A percentile compares a stretch with the other conserved stretches of the same genome.
phyloP scores from a whole-genome alignment of 2,797 vertebrate species.

The Micrastur ruficollis region DNA sequence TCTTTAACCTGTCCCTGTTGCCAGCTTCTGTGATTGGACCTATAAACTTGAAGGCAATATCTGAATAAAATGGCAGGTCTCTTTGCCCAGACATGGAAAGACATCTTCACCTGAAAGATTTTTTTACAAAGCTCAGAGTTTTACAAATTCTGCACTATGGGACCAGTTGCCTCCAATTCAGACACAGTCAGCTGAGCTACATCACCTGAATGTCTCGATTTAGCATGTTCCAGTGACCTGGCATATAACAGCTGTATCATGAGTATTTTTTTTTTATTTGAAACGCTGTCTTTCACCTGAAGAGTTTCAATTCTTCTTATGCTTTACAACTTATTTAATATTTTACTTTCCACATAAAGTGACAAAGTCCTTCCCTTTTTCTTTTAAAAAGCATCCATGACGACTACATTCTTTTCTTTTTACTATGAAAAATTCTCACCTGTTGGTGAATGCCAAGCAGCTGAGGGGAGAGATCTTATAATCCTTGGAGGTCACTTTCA shows the following conservation, averaged over 20 bases:
- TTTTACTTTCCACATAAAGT: neutral
- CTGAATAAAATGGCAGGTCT: neutral
- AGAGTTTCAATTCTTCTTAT: neutral
- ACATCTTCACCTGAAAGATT: neutral
- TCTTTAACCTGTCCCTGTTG: neutral
- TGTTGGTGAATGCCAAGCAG: neutral
- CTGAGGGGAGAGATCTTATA: neutral
- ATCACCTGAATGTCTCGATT: neutral
- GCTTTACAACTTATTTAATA: neutral
- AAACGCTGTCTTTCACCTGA: neutral
- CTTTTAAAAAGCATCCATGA: neutral
- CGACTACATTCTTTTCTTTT: neutral
- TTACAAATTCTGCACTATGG: neutral
- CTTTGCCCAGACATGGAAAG: neutral
- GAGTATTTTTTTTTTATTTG: neutral
- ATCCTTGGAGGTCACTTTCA: neutral
- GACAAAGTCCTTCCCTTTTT: neutral
- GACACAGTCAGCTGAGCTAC: neutral
- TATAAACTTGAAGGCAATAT: neutral
- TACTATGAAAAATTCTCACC: neutral
- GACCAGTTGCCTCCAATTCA: neutral
- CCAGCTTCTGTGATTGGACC: neutral
- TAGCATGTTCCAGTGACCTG: neutral
- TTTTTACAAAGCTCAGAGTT: neutral
- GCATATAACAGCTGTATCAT: neutral